phyloP scores from a whole-genome alignment of 2,797 vertebrate species.

The Cercopithecus hamlyni region DNA sequence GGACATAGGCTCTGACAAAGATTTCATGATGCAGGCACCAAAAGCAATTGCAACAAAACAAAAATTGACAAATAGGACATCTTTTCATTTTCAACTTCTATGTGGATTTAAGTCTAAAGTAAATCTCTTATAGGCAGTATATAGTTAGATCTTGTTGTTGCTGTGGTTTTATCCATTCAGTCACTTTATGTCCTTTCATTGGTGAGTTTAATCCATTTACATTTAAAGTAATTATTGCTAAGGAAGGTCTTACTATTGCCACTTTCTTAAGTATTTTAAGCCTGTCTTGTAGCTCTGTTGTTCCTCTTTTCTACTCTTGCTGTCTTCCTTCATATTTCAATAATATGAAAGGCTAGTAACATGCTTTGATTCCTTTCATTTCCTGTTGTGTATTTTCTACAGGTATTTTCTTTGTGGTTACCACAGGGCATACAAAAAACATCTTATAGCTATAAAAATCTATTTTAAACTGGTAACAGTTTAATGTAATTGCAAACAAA shows the following conservation, averaged over 20 bases:
- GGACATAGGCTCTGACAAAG: no score
- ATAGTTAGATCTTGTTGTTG: neutral
- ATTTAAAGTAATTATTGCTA: neutral
- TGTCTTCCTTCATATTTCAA: neutral
- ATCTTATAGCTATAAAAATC: neutral
- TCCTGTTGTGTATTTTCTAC: neutral
- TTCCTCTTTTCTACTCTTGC: neutral
- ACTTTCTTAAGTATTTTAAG: neutral
- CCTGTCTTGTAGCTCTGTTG: neutral
- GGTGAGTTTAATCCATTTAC: neutral
- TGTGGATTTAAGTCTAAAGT: neutral
- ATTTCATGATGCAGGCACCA: no score
- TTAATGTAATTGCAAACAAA: neutral
- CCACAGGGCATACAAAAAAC: neutral
- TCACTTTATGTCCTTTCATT: neutral
- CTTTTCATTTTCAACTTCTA: neutral
- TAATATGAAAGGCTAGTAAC: neutral
- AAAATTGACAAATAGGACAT: no score
- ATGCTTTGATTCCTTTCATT: neutral
- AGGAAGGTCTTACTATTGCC: neutral
- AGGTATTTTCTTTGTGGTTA: neutral
- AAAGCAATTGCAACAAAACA: no score
- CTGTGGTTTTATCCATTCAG: neutral
- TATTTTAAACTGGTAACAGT: neutral
- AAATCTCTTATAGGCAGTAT: no score